Base-by-base conservation (phyloP, 1,140 invertebrate species). In the Pteromalus puparum region DNA sequence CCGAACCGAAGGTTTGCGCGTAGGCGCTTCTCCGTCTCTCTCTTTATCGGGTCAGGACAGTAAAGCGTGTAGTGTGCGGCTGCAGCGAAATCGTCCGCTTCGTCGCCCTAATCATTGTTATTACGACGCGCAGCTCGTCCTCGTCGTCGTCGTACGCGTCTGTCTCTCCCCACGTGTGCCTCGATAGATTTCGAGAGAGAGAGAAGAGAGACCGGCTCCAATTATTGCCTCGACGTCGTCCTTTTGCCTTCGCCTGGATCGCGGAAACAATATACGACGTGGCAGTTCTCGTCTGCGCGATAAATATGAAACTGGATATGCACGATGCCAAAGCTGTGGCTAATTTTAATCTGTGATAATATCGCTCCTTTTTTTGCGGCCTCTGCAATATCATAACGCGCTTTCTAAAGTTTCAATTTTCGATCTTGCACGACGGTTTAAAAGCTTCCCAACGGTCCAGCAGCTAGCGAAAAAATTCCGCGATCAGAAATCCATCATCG, bases 101-200 rank as follows among this genome's bases (percentile, higher is more conserved):
- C 88, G 89, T 88, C 87, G 89, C 76, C 85, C 90, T 91, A 91
- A 91, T 91, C 90, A 91, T 91, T 91, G 88, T 91, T 91, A 91
- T 91, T 91, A 91, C 89, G 80, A 85, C 83, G 88, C 53, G 53
- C 86, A n/a, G n/a, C 83, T 78, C 87, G 89, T 88, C 89, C 88
- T 87, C 87, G 48, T 13, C 46, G 46, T 48, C 87, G 86, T 88
- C 87, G 85, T 76, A 84, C 84, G 68, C 72, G 9, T 42, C 81
- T 30, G 18, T 61, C 48, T 34, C 34, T 65, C 70, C n/a, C 80
- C 34, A 61, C 68, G 68, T 70, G 72, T 82, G 84, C 21, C 78
- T 75, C 34, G 70, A 88, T 90, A 90, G 88, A 89, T 89, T 90
- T 90, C 85, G 86, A 82, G 79, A 81, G 67, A 48, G 24, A 48